Base-by-base conservation (phyloP, 1,140 invertebrate genomes). In the Elysia chlorotica region DNA sequence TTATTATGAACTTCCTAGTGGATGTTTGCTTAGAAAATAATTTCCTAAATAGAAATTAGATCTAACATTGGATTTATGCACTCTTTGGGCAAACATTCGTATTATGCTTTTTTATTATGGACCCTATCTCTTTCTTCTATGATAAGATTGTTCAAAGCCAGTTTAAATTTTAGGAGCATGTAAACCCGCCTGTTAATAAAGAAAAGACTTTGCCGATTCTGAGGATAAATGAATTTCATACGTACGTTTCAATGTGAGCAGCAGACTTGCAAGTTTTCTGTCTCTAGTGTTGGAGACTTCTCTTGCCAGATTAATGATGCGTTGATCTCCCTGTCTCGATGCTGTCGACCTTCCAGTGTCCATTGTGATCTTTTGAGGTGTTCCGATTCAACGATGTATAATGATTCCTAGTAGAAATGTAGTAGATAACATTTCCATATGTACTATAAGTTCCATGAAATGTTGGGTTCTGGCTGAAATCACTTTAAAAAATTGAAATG, bases 201-300 rank as follows among this genome's bases (percentile, higher is more conserved):
- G 41, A n/a, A 48, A n/a, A n/a, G 41, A 48, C 10, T 14, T 10
- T 48, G n/a, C 10, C 10, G n/a, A 48, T 48, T 48, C 41, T n/a
- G 41, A 10, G n/a, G 41, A 48, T n/a, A n/a, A 48, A 48, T 14
- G n/a, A 10, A n/a, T 48, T 48, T 5, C 19, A 21, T 48, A 74
- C 76, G 74, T 67, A 84, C 82, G 79, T 78, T 78, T 77, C 10
- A 86, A 70, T 41, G 73, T 75, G 2, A 83, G 61, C 31, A 86
- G 71, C 2, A 82, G 36, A 25, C 56, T 28, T 4, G 84, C 82
- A 14, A 85, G 77, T 53, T 77, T 74, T 69, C 81, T 77, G 68
- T 85, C 83, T 61, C 65, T 74, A 1, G 78, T 79, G 67, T 84
- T 80, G 31, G 82, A 78, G 57, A 85, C 72, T 76, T 84, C 80